phyloP scores from a whole-genome alignment of 2,113 vertebrate species.

The Orcinus orca region DNA sequence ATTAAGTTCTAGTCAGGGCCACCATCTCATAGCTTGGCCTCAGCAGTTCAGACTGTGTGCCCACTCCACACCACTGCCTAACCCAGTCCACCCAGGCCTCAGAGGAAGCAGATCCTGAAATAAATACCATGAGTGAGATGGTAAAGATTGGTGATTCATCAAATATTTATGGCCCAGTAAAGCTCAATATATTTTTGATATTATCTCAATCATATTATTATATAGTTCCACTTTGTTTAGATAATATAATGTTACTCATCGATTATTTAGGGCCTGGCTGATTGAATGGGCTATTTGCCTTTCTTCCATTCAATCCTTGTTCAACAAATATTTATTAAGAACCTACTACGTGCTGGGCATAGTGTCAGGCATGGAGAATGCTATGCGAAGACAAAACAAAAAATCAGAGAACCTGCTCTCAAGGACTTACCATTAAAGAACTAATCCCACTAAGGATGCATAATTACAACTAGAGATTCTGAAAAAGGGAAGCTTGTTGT shows the following conservation, averaged over 20 bases:
- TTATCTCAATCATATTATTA: not conserved
- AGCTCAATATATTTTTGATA: not conserved
- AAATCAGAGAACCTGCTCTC: not conserved
- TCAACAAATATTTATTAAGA: not conserved
- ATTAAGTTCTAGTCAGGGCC: not conserved
- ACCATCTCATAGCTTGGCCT: fast-evolving
- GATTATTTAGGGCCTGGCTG: not conserved
- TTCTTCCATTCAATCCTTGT: not conserved
- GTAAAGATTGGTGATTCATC: not conserved
- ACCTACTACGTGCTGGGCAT: not conserved
- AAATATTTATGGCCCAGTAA: not conserved
- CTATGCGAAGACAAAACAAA: not conserved
- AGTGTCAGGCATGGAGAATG: not conserved
- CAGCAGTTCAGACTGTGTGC: not conserved
- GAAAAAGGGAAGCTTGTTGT: not conserved
- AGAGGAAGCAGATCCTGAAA: not conserved
- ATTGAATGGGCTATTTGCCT: not conserved
- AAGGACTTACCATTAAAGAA: not conserved
- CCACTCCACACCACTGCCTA: not conserved
- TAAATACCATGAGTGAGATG: not conserved
- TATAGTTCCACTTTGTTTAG: not conserved
- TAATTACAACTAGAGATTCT: not conserved
- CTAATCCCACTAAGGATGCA: not conserved
- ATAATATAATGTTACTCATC: not conserved
- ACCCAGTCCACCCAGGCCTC: not conserved